phyloP scores from a whole-genome alignment of 2,113 vertebrate species.

The Sisor rabdophorus region DNA sequence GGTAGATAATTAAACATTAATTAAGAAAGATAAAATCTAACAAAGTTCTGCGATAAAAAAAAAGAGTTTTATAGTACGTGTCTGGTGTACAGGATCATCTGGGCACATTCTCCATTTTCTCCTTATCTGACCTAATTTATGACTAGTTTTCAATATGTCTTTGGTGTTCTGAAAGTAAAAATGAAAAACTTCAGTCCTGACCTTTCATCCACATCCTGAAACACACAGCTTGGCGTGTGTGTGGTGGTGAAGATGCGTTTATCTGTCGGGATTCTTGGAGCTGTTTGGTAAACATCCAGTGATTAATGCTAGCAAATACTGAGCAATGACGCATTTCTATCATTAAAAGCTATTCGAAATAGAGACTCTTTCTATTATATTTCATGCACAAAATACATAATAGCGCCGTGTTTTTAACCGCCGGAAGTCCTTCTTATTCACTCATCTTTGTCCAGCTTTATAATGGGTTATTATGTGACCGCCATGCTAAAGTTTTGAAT shows the following conservation, averaged over 20 bases:
- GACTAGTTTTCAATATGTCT: too few species aligned
- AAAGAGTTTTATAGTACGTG: too few species aligned
- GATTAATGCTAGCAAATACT: not conserved
- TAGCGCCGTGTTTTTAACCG: not conserved
- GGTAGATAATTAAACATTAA: not conserved
- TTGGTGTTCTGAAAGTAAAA: not conserved
- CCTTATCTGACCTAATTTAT: too few species aligned
- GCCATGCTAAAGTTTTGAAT: not conserved
- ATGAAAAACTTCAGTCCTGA: constrained; percentile 50
- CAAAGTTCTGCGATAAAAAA: too few species aligned
- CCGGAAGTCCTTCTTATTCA: not conserved
- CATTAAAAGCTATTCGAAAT: not conserved
- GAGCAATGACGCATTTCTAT: not conserved
- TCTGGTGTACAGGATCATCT: too few species aligned
- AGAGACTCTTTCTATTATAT: not conserved
- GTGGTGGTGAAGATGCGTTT: constrained; percentile 95
- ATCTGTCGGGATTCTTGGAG: constrained; percentile 89
- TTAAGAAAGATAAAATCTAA: too few species aligned
- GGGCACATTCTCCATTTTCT: too few species aligned
- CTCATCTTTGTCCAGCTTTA: not conserved
- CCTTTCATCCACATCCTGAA: constrained; percentile 94
- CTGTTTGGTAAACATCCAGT: constrained; percentile 58
- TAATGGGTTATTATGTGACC: not conserved
- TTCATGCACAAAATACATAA: not conserved
- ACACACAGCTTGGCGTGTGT: constrained; percentile 86